phyloP scores from a whole-genome alignment of 2,113 vertebrate species.

The Mungos mungo region DNA sequence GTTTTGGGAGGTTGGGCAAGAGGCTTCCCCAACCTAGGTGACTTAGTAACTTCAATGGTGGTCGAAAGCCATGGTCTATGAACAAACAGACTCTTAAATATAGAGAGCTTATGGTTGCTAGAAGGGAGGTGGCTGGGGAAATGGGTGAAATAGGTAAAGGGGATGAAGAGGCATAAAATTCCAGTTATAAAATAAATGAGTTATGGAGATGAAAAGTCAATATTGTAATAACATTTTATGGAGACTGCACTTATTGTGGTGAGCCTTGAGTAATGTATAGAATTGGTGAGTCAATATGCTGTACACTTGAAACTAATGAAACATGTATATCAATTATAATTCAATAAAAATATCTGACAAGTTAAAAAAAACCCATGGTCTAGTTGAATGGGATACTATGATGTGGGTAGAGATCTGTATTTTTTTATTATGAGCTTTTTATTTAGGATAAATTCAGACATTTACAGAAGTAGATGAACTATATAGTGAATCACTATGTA shows the following conservation, averaged over 20 bases:
- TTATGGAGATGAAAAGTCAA: background rate
- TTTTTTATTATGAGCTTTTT: background rate
- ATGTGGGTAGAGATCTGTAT: background rate
- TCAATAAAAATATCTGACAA: background rate
- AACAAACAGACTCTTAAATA: background rate
- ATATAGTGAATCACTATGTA: background rate
- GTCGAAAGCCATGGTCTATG: background rate
- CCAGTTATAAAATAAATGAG: background rate
- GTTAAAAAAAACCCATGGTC: background rate
- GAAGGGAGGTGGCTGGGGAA: background rate
- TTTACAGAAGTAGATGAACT: background rate
- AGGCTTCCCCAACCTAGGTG: background rate
- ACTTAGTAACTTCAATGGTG: background rate
- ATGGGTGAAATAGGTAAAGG: background rate
- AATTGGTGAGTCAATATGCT: background rate
- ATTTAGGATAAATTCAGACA: conserved; percentile 5
- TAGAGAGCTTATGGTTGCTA: background rate
- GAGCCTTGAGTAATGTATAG: background rate
- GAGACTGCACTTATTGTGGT: background rate
- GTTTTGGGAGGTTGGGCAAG: background rate
- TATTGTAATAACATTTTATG: background rate
- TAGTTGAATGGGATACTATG: background rate
- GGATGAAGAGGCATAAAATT: background rate
- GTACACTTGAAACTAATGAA: background rate
- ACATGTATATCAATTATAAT: background rate